Evolutionary conservation across 2,888 invertebrate species (phyloP).

Genomic region (Cataglyphis cursor): DNA sequence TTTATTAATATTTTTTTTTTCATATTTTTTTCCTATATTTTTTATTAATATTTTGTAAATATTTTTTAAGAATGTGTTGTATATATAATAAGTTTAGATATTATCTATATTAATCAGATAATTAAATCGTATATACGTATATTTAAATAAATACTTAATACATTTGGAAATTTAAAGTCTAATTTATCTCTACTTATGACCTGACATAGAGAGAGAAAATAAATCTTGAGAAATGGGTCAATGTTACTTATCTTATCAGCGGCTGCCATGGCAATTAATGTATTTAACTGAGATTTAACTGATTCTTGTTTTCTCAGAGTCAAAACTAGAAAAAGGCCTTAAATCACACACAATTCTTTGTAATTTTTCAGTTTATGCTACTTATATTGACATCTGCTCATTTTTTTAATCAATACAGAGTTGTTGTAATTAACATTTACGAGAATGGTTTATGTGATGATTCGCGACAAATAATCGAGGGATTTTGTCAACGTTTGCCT

Average conservation of each 20-base stretch:
- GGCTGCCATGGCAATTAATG: not conserved
- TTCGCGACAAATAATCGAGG: not conserved
- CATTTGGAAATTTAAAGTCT: not conserved
- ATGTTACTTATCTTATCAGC: conserved; percentile 33
- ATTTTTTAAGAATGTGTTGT: not conserved
- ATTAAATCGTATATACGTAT: not conserved
- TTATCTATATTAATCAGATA: not conserved
- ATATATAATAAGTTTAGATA: not conserved
- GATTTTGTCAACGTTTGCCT: not conserved
- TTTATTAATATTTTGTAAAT: not conserved
- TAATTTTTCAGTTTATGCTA: too few relatives aligned
- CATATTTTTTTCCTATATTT: not conserved
- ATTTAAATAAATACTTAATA: not conserved
- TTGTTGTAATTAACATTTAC: not conserved
- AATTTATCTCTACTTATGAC: too few relatives aligned
- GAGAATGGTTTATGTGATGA: not conserved
- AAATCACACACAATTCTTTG: too few relatives aligned
- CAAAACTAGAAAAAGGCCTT: too few relatives aligned
- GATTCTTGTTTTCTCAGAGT: too few relatives aligned
- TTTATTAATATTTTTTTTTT: not conserved
- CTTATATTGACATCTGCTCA: too few relatives aligned
- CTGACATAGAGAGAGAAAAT: not conserved
- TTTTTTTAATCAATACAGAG: too few relatives aligned
- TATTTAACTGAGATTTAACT: conserved; percentile 10
- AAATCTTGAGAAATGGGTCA: conserved; percentile 7